phyloP scores from a whole-genome alignment of 1,140 invertebrate species.

The Aricia agestis region DNA sequence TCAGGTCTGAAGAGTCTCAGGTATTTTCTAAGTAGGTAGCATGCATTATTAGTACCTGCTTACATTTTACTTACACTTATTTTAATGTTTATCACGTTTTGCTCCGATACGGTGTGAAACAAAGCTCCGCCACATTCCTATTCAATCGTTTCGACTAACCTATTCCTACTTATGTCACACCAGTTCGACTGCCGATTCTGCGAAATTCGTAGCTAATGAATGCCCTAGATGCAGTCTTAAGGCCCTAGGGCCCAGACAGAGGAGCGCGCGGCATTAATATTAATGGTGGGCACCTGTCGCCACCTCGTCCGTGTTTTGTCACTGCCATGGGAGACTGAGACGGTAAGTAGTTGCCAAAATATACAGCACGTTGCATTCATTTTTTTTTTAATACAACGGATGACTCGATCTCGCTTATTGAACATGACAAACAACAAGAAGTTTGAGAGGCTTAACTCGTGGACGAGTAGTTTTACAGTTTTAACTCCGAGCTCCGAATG shows the following conservation, averaged over 20 bases:
- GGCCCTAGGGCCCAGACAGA: background rate
- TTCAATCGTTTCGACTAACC: background rate
- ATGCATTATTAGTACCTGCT: no score
- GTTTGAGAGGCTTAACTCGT: no score
- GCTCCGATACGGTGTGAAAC: background rate
- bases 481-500: background rate
- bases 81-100: background rate
- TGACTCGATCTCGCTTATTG: background rate
- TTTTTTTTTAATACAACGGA: background rate
- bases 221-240: background rate
- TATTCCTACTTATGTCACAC: background rate
- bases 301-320: background rate
- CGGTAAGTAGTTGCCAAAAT: background rate
- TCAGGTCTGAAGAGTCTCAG: no score
- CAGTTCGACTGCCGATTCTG: background rate
- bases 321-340: background rate
- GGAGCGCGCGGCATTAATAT: background rate
- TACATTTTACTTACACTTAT: no score
- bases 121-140: background rate
- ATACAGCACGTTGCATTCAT: background rate
- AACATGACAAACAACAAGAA: no score
- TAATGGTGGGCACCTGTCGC: background rate
- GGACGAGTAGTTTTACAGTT: background rate
- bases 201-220: background rate
- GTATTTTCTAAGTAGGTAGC: no score